A percentile compares a stretch with the other conserved stretches of the same genome.
Conservation (phyloP, 2,797 vertebrate genomes). For the Cynodonichthys magdalenae region DNA sequence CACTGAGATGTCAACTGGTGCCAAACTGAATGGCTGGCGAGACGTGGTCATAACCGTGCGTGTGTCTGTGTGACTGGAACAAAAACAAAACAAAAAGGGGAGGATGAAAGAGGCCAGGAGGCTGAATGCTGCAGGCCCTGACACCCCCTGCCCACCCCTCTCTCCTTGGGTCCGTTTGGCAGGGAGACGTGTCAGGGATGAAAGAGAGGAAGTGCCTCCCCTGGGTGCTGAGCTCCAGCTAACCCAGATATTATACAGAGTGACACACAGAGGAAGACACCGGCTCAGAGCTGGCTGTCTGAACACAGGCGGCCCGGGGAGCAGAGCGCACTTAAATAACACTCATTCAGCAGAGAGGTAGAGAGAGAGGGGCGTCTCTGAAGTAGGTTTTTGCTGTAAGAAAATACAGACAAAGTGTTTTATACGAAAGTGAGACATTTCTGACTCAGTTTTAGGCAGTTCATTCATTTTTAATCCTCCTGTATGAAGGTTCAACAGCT, state of each 20-base stretch:
- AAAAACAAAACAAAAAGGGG: neutral
- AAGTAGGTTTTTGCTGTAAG: too few species aligned
- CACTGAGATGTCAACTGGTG: slow-evolving; percentile 41
- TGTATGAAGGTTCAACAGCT: too few species aligned
- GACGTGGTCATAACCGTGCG: slow-evolving; percentile 36
- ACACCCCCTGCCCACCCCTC: slow-evolving; percentile 28
- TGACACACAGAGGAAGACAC: slow-evolving; percentile 65
- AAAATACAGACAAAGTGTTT: too few species aligned
- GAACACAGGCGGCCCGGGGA: slow-evolving; percentile 36
- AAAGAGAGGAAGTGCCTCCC: slow-evolving; percentile 61
- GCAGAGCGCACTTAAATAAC: slow-evolving; percentile 27
- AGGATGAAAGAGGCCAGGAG: slow-evolving; percentile 36
- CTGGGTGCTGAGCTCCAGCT: slow-evolving; percentile 57
- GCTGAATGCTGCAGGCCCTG: slow-evolving; percentile 49
- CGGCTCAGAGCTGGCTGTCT: slow-evolving; percentile 54
- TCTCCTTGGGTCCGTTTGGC: slow-evolving; percentile 55
- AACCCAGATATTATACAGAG: slow-evolving; percentile 74
- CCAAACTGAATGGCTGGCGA: slow-evolving; percentile 59
- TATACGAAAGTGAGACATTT: too few species aligned
- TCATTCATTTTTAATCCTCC: too few species aligned
- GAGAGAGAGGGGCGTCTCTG: neutral
- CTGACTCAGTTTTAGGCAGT: too few species aligned
- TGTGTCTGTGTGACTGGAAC: slow-evolving; percentile 17
- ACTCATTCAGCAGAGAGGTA: neutral
- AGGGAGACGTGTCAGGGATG: slow-evolving; percentile 62